phyloP scores from a whole-genome alignment of 2,888 invertebrate species.

The Drosophila mulleri region DNA sequence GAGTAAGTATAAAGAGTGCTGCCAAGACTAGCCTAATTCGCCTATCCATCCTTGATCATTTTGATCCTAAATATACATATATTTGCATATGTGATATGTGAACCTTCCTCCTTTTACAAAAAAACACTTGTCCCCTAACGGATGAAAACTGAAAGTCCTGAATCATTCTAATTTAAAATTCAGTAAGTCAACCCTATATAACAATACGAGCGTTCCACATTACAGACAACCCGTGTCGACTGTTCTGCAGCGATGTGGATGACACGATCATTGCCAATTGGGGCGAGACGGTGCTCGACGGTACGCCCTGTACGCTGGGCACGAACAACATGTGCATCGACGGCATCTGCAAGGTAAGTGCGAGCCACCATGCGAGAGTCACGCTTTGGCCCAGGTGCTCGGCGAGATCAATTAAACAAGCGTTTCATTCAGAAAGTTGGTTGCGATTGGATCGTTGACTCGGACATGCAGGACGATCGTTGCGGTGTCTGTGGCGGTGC shows the following conservation, averaged over 20 bases:
- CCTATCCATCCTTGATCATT: too few relatives aligned
- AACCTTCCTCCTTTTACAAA: too few relatives aligned
- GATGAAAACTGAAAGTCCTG: neutral
- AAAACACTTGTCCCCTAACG: neutral
- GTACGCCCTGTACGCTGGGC: slow-evolving; percentile 93
- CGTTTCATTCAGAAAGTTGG: slow-evolving; percentile 91
- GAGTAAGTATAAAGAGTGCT: slow-evolving; percentile 85
- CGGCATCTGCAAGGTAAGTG: slow-evolving; percentile 89
- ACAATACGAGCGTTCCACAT: neutral
- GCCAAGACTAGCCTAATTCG: too few relatives aligned
- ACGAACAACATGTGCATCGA: slow-evolving; percentile 94
- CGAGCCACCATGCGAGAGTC: slow-evolving; percentile 6
- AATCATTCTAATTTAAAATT: neutral
- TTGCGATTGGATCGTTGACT: slow-evolving; percentile 96
- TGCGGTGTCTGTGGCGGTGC: slow-evolving; percentile 95
- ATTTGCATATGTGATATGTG: too few relatives aligned
- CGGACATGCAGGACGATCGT: slow-evolving; percentile 91
- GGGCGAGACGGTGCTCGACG: slow-evolving; percentile 91
- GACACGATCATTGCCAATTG: slow-evolving; percentile 91
- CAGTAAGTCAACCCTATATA: neutral
- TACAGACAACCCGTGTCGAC: slow-evolving; percentile 91
- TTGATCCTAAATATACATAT: too few relatives aligned
- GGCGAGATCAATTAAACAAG: slow-evolving; percentile 68
- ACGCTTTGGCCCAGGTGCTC: neutral
- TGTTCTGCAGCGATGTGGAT: slow-evolving; percentile 92